Evolutionary conservation across 2,113 vertebrate species (phyloP), one percentile per base, ranked within the genome.

Genomic region (Stigmatopora nigra): DNA sequence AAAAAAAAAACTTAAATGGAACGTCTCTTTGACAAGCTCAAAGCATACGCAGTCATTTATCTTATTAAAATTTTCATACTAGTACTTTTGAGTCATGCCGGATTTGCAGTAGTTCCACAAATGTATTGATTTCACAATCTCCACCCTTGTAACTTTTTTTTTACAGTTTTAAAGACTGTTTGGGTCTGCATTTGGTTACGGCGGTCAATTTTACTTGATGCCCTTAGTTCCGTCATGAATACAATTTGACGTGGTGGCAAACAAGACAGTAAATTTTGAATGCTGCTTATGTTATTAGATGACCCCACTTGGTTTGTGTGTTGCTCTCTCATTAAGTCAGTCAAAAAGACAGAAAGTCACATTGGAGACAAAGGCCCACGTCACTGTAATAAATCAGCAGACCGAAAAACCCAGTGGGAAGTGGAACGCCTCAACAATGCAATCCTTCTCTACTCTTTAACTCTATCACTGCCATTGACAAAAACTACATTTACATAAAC

Each of bases 1-100:
- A 68, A 70, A 75, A 64, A 70, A 75, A 64, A 66, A 81, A 81
- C 75, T 84, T 82, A 76, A 85, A 84, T 84, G 79, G 80, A 84
- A 83, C 65, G 83, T 66, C 72, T 67, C 80, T 83, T 76, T 84
- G 84, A 84, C 84, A 73, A 80, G 78, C 80, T 78, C 65, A 82
- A 64, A 82, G 77, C 77, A 76, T 78, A 83, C 74, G 74, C 72
- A 73, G 66, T 58, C 62, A 19, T 79, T 82, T 78, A 78, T 79
- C 77, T 72, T 71, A n/a, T n/a, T 45, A 0, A 4, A 41, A 9
- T 36, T 44, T 17, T 31, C 52, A 5, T 25, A 12, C 12, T 5
- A 25, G 52, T 25, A 52, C 51, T 52, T 52, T 17, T 10, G 49
- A 52, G 49, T 19, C n/a, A 4, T 20, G 49, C 49, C 20, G 20